Evolutionary conservation across 2,113 vertebrate genomes (phyloP), one percentile per base, ranked within the genome.

Genomic region (Sapayoa aenigma): DNA sequence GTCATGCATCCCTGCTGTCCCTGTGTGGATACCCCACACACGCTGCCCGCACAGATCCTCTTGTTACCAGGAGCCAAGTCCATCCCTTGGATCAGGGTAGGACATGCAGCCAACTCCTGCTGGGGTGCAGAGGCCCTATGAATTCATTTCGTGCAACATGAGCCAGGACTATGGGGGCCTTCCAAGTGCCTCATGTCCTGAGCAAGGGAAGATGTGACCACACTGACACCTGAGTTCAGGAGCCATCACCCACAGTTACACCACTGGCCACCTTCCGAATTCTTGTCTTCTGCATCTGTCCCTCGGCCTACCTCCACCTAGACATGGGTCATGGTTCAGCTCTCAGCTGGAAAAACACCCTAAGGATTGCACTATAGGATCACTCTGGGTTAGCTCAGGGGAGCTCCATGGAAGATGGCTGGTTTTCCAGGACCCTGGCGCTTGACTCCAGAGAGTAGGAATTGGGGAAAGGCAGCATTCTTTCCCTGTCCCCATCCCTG

Each of bases 11-110:
- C 23, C 46, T 50, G 27, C 41, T 2, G 5, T 37, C 31, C 55
- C 44, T 0, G 0, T 6, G 0, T 22, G 39, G 39, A 59, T 15
- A 65, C 11, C 8, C 44, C 47, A 14, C 18, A 39, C 12, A 12
- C 2, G 4, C 23, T 2, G 3, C n/a, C 33, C 42, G 25, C 30
- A 53, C 2, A 42, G 60, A 50, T 44, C 33, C 18, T 55, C 6
- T 62, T n/a, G 7, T 44, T 21, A 37, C 11, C 24, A 49, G 37
- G 14, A 37, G 7, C 14, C 22, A 78, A 72, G 27, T 56, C 28
- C 12, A 31, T 14, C 14, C 21, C 60, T 60, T 41, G 42, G 21
- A 25, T 37, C n/a, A 53, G 37, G 22, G 19, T 56, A 11, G 22
- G 44, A 47, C 53, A 28, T 1, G 2, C 39, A 35, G 2, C 41